A percentile compares a stretch with the other conserved stretches of the same genome.
These are phyloP conservation scores for Diploscapter pachys DNA, from an alignment of 1,140 invertebrate genomes.

Conservation along the genomic window DNA sequence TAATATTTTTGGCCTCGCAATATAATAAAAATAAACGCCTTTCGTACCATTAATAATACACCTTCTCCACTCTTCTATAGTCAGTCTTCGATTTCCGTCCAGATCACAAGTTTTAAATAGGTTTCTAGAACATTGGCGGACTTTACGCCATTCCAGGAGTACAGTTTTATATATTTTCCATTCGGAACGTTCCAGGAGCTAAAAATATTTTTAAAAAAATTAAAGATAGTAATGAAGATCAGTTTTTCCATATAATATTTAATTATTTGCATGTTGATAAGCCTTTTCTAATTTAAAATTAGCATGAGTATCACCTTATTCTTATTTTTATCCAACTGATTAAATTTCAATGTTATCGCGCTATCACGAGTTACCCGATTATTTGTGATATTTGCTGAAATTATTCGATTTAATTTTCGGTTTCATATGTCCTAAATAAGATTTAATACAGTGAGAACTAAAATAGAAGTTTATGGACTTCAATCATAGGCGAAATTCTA, in stretches of 20 bases:
- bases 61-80: slow-evolving; percentile 24
- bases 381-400: slow-evolving; percentile 3
- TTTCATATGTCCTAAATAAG: not conserved
- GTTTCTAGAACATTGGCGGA: slow-evolving; percentile 25
- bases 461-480: no score
- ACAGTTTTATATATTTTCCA: slow-evolving; percentile 31
- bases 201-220: not conserved
- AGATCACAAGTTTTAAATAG: slow-evolving; percentile 32
- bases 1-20: no score
- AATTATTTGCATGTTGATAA: not conserved
- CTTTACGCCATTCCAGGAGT: slow-evolving; percentile 23
- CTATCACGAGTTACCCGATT: slow-evolving; percentile 22
- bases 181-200: slow-evolving; percentile 17
- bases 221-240: not conserved
- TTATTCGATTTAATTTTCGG: not conserved
- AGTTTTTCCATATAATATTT: not conserved
- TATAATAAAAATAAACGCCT: not conserved
- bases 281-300: not conserved
- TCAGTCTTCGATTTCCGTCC: slow-evolving; percentile 20
- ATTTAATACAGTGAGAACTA: no score
- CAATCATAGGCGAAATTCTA: no score
- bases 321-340: slow-evolving; percentile 23
- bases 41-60: slow-evolving; percentile 21
- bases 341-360: slow-evolving; percentile 30
- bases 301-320: slow-evolving; percentile 9